Evolutionary conservation across 2,797 vertebrate species (phyloP), one percentile per base, ranked within the genome.

Genomic region (Tympanoctomys barrerae): DNA sequence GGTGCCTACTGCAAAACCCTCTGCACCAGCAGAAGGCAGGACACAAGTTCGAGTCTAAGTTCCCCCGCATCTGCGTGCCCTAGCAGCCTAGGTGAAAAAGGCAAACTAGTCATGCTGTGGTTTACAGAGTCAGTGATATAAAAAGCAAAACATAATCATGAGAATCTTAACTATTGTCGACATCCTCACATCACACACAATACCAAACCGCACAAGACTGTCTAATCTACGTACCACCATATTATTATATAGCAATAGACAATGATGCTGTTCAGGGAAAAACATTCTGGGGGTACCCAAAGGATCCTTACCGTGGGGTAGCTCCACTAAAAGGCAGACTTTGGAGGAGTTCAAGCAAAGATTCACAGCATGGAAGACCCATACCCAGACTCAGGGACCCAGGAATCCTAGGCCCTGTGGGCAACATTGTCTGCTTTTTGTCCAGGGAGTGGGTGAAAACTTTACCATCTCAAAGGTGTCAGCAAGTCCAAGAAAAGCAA

Each of bases 1-100:
- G 42, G 66, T 42, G 82, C 39, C 71, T 73, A 54, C 86, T 33
- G 7, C 18, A 31, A 95, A 95, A 92, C 33, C 36, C 26, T 19
- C 33, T 36, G 16, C 0, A 21, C 62, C 88, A 12, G 0, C 62
- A 42, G 22, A 54, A 90, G 66, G n/a, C 2, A 10, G 39, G 80
- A 62, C 26, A 14, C 71, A 71, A 75, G 62, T 89, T 57, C n/a
- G 90, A 92, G 70, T 46, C 59, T 81, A 83, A 92, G 84, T 87
- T 92, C 42, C 80, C 91, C 10, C 39, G 90, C 91, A 79, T 31
- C 59, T 78, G 87, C 89, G 80, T 81, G 86, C 33, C 77, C 93
- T 9, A 81, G 89, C 42, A 92, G 66, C 46, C n/a, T 16, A 57
- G 4, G 39, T 13, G 13, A 82, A 82, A 86, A 96, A 42, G 75